Conservation (phyloP, 2,113 vertebrate species). For the Sphyrna mokarran region DNA sequence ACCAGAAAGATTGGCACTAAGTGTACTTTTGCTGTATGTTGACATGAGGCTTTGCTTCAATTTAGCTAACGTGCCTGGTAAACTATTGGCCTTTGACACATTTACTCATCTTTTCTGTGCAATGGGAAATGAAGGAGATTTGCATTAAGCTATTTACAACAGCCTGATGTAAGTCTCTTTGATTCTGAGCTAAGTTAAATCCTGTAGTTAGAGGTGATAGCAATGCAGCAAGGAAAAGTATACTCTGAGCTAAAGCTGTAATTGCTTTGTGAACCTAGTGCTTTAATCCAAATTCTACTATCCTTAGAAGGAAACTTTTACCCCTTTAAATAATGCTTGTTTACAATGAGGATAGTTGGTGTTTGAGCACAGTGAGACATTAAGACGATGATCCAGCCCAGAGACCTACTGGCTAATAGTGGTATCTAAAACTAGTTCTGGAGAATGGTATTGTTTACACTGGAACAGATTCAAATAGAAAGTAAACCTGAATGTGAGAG, state of each 20-base stretch:
- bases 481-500: neutral
- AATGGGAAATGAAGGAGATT: neutral
- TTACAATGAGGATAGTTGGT: neutral
- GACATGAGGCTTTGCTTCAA: neutral
- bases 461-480: neutral
- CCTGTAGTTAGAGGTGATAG: neutral
- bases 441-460: neutral
- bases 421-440: neutral
- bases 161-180: neutral
- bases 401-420: neutral
- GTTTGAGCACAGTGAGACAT: neutral
- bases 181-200: conserved; percentile 5
- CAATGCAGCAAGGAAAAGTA: neutral
- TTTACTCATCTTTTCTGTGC: neutral
- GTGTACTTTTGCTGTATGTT: neutral
- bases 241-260: neutral
- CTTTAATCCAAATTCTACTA: neutral
- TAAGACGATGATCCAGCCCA: neutral
- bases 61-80: neutral
- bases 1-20: conserved; percentile 1
- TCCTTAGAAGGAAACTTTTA: neutral
- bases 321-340: neutral
- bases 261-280: neutral
- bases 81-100: conserved; percentile 28
- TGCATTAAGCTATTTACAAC: conserved; percentile 13